Conservation (phyloP, 2,113 vertebrate genomes). For the Morone saxatilis region DNA sequence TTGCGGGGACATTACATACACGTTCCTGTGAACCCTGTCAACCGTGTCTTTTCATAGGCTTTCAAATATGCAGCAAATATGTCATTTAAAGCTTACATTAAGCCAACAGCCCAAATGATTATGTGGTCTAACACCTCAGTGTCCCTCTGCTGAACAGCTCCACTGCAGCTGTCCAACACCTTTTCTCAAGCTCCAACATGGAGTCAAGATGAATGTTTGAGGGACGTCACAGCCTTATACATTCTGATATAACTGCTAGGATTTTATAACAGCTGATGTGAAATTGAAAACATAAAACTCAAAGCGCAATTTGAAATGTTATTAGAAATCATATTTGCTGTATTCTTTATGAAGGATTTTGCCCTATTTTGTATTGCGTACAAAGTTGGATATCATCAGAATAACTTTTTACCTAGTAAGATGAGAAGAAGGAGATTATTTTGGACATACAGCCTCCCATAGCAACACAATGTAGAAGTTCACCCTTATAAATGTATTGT, state of each 20-base stretch:
- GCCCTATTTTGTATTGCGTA: neutral
- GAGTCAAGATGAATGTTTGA: slow-evolving; percentile 24
- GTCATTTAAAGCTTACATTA: slow-evolving; percentile 34
- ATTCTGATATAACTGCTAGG: slow-evolving; percentile 8
- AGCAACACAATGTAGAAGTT: neutral
- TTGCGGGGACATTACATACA: neutral
- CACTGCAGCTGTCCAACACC: slow-evolving; percentile 57
- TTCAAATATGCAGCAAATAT: slow-evolving; percentile 39
- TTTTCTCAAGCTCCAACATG: neutral
- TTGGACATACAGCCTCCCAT: neutral
- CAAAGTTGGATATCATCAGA: slow-evolving; percentile 9
- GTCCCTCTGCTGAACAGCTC: slow-evolving; percentile 35
- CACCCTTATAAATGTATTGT: slow-evolving; percentile 9
- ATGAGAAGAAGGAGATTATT: neutral
- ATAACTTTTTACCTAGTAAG: neutral
- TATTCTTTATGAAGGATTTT: neutral
- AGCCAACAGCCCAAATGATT: slow-evolving; percentile 39
- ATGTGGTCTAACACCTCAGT: slow-evolving; percentile 37
- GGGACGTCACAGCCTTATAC: slow-evolving; percentile 15
- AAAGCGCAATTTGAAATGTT: neutral
- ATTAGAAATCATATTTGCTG: neutral
- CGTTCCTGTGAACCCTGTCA: slow-evolving; percentile 4
- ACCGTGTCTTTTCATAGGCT: slow-evolving; percentile 44
- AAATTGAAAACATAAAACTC: slow-evolving; percentile 13
- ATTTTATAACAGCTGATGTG: neutral